Conservation (phyloP, 2,113 vertebrate species). For the Ophthalmolycus amberensis region DNA sequence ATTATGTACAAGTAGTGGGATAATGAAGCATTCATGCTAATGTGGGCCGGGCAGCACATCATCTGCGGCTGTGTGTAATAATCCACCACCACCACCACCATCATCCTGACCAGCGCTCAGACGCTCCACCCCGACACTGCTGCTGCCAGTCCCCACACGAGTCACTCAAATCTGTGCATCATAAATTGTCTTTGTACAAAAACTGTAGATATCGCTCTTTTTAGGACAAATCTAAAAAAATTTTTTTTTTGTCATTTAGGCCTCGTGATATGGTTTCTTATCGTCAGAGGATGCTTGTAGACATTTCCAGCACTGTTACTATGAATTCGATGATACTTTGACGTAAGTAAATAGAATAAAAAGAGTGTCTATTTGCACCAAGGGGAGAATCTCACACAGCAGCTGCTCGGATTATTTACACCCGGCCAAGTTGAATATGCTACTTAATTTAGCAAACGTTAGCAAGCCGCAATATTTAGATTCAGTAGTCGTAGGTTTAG, state of each 20-base stretch:
- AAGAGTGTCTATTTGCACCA: not conserved
- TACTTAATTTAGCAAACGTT: not conserved
- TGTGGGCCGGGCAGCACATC: slow-evolving; percentile 77
- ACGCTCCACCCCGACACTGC: slow-evolving; percentile 17
- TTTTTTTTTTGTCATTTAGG: not conserved
- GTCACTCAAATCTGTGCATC: slow-evolving; percentile 21
- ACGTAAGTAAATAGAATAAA: not conserved
- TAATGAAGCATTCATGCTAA: slow-evolving; percentile 89
- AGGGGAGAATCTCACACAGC: not conserved
- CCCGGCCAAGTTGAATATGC: not conserved
- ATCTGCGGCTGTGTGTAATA: slow-evolving; percentile 80
- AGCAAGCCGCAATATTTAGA: not conserved
- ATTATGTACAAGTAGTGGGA: slow-evolving; percentile 87
- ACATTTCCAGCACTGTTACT: not conserved
- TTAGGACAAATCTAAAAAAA: not conserved
- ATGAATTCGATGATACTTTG: not conserved
- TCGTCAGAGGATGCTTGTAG: not conserved
- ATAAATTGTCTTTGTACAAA: not conserved
- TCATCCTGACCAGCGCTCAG: slow-evolving; percentile 60
- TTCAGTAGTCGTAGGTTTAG: no score
- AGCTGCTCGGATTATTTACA: not conserved
- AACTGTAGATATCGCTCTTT: not conserved
- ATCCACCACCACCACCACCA: slow-evolving; percentile 47
- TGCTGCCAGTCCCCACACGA: slow-evolving; percentile 20
- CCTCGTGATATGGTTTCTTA: not conserved